Evolutionary conservation across 2,888 invertebrate genomes (phyloP).

Genomic region (Macaria notata): DNA sequence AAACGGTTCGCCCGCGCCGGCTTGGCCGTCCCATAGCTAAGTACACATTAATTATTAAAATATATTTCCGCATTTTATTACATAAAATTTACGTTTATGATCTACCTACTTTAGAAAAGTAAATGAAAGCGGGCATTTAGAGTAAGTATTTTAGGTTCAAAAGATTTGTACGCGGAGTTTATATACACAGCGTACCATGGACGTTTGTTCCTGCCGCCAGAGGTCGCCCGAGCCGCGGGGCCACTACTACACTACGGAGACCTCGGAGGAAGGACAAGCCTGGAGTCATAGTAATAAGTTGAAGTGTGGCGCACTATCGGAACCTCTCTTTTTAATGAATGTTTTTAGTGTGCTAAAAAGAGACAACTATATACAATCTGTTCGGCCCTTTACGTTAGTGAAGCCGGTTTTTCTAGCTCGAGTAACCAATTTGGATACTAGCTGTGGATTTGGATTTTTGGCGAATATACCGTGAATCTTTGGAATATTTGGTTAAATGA

Average conservation of each 20-base stretch:
- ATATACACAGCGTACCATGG: constrained; percentile 81
- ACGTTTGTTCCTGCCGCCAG: constrained; percentile 72
- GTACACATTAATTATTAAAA: constrained; percentile 82
- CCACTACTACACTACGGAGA: constrained; percentile 33
- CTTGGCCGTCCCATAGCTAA: constrained; percentile 78
- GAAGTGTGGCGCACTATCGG: too few species aligned
- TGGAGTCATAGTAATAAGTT: too few species aligned
- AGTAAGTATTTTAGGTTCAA: constrained; percentile 74
- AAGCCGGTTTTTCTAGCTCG: too few species aligned
- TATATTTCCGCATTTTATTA: constrained; percentile 82
- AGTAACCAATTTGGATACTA: too few species aligned
- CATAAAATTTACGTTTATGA: constrained; percentile 81
- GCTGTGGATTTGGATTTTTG: too few species aligned
- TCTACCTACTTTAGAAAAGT: constrained; percentile 80
- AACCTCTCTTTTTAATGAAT: too few species aligned
- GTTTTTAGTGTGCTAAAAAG: too few species aligned
- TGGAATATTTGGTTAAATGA: too few species aligned
- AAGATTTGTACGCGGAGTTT: constrained; percentile 78
- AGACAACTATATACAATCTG: too few species aligned
- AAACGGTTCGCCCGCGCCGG: constrained; percentile 69
- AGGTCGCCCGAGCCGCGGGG: constrained; percentile 48
- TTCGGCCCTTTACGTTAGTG: too few species aligned
- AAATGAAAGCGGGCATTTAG: constrained; percentile 75
- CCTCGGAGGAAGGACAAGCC: too few species aligned
- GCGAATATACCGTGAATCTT: too few species aligned